A percentile compares a stretch with the other conserved stretches of the same genome.
phyloP scores from a whole-genome alignment of 2,113 vertebrate species.

The Oreochromis tanganicae region DNA sequence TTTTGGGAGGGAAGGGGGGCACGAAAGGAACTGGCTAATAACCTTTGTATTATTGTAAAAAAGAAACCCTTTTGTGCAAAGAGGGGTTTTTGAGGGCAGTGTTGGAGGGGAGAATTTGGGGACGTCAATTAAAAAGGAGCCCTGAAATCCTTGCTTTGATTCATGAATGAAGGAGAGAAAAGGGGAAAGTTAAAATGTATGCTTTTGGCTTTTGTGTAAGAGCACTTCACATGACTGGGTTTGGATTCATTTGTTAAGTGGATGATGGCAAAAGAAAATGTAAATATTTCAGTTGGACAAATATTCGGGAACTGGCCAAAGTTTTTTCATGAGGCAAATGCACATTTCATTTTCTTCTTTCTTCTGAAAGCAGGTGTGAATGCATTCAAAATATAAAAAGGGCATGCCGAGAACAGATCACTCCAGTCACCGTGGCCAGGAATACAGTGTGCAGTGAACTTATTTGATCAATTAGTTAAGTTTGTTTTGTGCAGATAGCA shows the following conservation, averaged over 20 bases:
- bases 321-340: neutral
- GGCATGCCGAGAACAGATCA: neutral
- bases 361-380: conserved; percentile 17
- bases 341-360: neutral
- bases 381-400: neutral
- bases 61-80: conserved; percentile 77
- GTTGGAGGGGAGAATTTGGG: conserved; percentile 60
- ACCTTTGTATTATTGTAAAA: conserved; percentile 79
- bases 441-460: conserved; percentile 39
- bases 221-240: conserved; percentile 15
- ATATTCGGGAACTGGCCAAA: neutral
- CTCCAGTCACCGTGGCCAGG: conserved; percentile 4
- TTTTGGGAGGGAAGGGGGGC: conserved; percentile 47
- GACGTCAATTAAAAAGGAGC: conserved; percentile 81
- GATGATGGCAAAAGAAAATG: neutral
- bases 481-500: conserved; percentile 19
- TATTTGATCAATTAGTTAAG: conserved; percentile 39
- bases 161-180: conserved; percentile 27
- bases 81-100: conserved; percentile 55
- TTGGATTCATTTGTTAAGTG: conserved; percentile 45
- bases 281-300: conserved; percentile 26
- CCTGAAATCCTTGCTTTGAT: conserved; percentile 63
- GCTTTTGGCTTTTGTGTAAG: conserved; percentile 46
- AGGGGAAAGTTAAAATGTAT: conserved; percentile 55
- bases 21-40: conserved; percentile 81